phyloP scores from a whole-genome alignment of 1,140 invertebrate species.

The Araneus ventricosus region DNA sequence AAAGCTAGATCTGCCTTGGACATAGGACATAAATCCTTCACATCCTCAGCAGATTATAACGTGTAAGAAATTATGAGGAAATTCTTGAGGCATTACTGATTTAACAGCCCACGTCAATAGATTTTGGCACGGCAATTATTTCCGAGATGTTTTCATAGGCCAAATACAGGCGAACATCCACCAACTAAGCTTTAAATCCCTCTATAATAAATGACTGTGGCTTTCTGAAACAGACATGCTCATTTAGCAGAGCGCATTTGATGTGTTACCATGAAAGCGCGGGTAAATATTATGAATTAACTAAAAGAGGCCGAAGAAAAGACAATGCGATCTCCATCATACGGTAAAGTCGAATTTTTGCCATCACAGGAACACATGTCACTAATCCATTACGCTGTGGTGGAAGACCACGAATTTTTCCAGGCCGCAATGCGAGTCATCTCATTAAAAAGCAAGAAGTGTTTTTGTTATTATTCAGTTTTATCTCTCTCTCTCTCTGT shows the following conservation, averaged over 20 bases:
- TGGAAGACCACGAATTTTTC: not conserved
- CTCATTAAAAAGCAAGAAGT: not conserved
- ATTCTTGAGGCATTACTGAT: too few relatives aligned
- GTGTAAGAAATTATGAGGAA: too few relatives aligned
- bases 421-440: not conserved
- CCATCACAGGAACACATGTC: slow-evolving; percentile 14
- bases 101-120: too few relatives aligned
- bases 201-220: not conserved
- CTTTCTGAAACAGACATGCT: not conserved
- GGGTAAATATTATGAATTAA: slow-evolving; percentile 16
- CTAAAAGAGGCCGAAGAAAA: not conserved
- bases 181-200: not conserved
- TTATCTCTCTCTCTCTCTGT: too few relatives aligned
- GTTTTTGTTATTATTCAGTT: not conserved
- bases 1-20: too few relatives aligned
- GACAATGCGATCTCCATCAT: not conserved
- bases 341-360: not conserved
- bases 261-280: not conserved
- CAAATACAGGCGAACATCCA: not conserved
- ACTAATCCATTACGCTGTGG: slow-evolving; percentile 24
- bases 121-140: too few relatives aligned
- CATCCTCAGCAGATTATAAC: too few relatives aligned
- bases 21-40: too few relatives aligned
- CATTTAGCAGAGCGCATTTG: not conserved
- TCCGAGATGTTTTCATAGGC: too few relatives aligned